Conservation (phyloP, 2,113 vertebrate species). For the Oreocharis arfaki region DNA sequence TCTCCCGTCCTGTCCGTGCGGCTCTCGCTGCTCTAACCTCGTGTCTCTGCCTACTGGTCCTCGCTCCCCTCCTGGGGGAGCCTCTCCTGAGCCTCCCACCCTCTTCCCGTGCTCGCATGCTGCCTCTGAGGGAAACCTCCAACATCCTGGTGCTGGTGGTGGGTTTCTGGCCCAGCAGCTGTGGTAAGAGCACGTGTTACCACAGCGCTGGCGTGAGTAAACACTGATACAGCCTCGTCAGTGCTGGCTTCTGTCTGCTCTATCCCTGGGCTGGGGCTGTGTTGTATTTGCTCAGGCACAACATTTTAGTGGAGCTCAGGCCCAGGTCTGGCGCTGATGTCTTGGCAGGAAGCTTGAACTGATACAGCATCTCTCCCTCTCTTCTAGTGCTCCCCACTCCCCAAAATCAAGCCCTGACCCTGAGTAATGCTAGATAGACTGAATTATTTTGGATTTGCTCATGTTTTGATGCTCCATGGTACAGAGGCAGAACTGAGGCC, state of each 20-base stretch:
- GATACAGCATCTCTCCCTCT: background rate
- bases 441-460: background rate
- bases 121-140: constrained; percentile 34
- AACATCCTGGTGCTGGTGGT: constrained; percentile 51
- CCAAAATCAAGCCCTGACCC: background rate
- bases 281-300: background rate
- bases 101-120: constrained; percentile 48
- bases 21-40: background rate
- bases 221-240: constrained; percentile 84
- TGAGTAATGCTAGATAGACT: background rate
- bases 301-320: background rate
- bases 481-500: background rate
- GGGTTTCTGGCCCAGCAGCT: constrained; percentile 58
- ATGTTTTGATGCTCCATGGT: background rate
- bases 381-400: background rate
- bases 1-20: background rate
- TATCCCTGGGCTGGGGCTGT: constrained; percentile 21
- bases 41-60: background rate
- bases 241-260: constrained; percentile 86
- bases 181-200: constrained; percentile 57
- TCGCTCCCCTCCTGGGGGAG: background rate
- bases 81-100: background rate
- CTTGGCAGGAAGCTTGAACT: background rate
- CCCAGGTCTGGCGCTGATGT: background rate
- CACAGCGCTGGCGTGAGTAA: constrained; percentile 74